phyloP scores from a whole-genome alignment of 2,113 vertebrate species.

The Cyanocitta stelleri region DNA sequence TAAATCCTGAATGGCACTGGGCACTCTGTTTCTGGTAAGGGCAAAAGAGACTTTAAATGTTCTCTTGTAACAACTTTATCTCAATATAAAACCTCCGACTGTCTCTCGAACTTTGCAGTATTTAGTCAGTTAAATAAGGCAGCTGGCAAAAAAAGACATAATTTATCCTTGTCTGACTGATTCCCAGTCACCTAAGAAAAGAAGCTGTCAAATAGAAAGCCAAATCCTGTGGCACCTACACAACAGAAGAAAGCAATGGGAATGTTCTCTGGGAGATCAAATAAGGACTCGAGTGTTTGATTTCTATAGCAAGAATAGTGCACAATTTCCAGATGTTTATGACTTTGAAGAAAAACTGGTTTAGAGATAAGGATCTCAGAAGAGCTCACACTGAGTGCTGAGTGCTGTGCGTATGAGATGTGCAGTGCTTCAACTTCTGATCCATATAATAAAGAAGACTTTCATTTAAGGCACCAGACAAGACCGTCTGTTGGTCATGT shows the following conservation, averaged over 20 bases:
- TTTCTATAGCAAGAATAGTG: background rate
- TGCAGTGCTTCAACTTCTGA: background rate
- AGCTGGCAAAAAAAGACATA: background rate
- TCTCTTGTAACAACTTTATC: background rate
- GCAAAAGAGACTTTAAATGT: background rate
- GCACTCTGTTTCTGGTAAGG: background rate
- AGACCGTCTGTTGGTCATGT: background rate
- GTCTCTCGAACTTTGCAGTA: background rate
- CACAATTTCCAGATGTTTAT: slow-evolving; percentile 37
- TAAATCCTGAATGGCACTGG: background rate
- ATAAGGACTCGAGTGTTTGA: slow-evolving; percentile 15
- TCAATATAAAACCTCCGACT: background rate
- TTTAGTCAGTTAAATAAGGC: background rate
- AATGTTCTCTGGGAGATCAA: slow-evolving; percentile 27
- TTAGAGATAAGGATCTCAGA: slow-evolving; percentile 19
- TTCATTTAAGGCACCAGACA: background rate
- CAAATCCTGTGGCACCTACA: slow-evolving; percentile 20
- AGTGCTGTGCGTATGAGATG: background rate
- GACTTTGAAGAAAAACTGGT: slow-evolving; percentile 12
- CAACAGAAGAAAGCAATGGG: background rate
- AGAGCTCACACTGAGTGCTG: background rate
- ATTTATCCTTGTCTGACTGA: background rate
- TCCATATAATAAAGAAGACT: background rate
- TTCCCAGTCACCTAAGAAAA: background rate
- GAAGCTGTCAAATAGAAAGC: background rate